A percentile compares a stretch with the other conserved stretches of the same genome.
Evolutionary conservation across 1,140 invertebrate species (phyloP).

Genomic region (Diachasma alloeum): DNA sequence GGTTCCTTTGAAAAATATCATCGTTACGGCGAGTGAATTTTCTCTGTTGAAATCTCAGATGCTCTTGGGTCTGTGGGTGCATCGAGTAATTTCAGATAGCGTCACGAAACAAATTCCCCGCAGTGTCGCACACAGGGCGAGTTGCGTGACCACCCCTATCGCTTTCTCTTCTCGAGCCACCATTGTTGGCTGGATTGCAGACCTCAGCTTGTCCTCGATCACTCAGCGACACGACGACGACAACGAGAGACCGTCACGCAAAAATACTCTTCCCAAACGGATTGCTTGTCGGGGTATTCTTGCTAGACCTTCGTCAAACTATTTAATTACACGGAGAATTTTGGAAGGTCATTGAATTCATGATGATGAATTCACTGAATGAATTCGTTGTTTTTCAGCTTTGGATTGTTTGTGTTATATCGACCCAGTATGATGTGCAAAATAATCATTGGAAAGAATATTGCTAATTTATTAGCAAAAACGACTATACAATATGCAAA

Average conservation of each 20-base stretch:
- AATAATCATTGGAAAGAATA: no score
- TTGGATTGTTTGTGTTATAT: no score
- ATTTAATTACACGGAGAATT: no score
- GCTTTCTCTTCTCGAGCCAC: background rate
- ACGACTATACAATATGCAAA: no score
- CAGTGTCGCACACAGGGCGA: background rate
- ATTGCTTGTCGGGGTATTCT: background rate
- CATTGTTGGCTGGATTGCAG: background rate
- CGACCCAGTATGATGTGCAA: no score
- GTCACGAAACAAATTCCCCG: constrained; percentile 7
- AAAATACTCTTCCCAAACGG: background rate
- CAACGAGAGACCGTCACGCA: constrained; percentile 1
- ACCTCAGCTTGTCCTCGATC: constrained; percentile 1
- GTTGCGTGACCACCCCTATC: background rate
- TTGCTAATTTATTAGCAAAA: no score
- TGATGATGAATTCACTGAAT: no score
- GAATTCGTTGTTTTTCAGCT: no score
- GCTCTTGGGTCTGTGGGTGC: background rate
- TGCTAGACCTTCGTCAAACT: no score
- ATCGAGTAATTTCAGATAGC: constrained; percentile 4
- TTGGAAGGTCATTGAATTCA: no score
- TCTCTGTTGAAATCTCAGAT: background rate
- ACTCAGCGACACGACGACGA: constrained; percentile 6
- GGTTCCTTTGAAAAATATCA: background rate
- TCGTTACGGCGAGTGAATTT: background rate